phyloP scores from a whole-genome alignment of 2,113 vertebrate species.

The Cavia porcellus region DNA sequence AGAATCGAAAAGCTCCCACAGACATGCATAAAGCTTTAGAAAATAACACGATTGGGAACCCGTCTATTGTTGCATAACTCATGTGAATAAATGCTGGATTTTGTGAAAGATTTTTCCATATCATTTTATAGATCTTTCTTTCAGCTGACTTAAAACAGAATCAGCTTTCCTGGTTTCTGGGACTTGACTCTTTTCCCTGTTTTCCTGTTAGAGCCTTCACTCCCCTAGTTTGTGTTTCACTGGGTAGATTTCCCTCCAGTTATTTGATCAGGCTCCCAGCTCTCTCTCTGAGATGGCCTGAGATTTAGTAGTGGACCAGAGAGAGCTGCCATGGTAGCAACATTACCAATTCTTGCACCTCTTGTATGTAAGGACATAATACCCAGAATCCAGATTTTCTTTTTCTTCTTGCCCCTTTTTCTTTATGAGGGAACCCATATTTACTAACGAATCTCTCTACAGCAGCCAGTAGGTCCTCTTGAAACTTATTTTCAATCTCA shows the following conservation, averaged over 20 bases:
- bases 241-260: not conserved
- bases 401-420: not conserved
- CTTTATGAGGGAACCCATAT: not conserved
- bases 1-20: not conserved
- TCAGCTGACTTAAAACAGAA: constrained; percentile 19
- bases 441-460: not conserved
- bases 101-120: not conserved
- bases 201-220: not conserved
- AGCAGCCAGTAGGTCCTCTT: not conserved
- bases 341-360: not conserved
- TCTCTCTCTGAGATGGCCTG: not conserved
- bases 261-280: not conserved
- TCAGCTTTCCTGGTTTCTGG: not conserved
- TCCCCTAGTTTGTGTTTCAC: not conserved
- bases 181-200: not conserved
- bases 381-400: not conserved
- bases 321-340: not conserved
- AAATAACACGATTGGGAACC: not conserved
- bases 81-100: not conserved
- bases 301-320: not conserved
- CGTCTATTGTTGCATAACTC: not conserved
- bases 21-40: not conserved
- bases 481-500: constrained; percentile 23
- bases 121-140: not conserved
- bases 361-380: not conserved